Base-by-base conservation (phyloP, 1,140 invertebrate species). In the Drosophila serrata region DNA sequence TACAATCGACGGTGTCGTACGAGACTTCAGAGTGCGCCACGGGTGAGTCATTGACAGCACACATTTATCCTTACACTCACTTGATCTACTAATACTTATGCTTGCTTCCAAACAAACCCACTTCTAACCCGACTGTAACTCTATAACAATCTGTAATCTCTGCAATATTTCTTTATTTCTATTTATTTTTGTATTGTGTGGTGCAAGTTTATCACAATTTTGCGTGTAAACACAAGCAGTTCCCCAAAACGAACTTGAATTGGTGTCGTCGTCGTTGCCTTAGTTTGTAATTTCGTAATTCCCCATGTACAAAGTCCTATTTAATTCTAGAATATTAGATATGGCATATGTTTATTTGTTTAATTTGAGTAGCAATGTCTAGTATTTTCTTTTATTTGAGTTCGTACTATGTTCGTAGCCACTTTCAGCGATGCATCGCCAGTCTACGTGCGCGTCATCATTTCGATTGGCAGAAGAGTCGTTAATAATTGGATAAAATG, bases 1-100 rank as follows among this genome's bases (percentile, higher is more conserved):
- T 92, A 68, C 91, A 92, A 90, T 92, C 91, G 15, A 92, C 90
- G 17, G 84, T 92, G 62, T 92, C 91, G 31, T 92, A 92, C 64
- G 91, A 92, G 67, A 92, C 86, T 56, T 92, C 91, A 17, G 91
- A 92, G 68, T 92, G 91, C 58, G 91, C 91, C 72, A 92, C 91
- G 46, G 91, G 91, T 92, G 73, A 82, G 91, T 86, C 58, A 29
- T 57, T 27, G 37, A 13, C 17, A 11, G 62, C 19, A 70, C 43
- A 79, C 53, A n/a, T 24, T 56, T 33, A 33, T 56, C 39, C 59
- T 39, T 33, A 72, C 70, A 79, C 39, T 63, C 31, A 53, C 12
- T 60, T 48, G 40, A 72, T 48, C 27, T 74, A 58, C 63, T 70
- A 59, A 80, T 65, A 72, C 58, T 72, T 75, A 79, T 63, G 81